Percentiles rank a stretch among this genome's conserved stretches.
These are phyloP conservation scores for Tenthredo amoena DNA, from an alignment of 2,888 invertebrate genomes.

Conservation along the genomic window DNA sequence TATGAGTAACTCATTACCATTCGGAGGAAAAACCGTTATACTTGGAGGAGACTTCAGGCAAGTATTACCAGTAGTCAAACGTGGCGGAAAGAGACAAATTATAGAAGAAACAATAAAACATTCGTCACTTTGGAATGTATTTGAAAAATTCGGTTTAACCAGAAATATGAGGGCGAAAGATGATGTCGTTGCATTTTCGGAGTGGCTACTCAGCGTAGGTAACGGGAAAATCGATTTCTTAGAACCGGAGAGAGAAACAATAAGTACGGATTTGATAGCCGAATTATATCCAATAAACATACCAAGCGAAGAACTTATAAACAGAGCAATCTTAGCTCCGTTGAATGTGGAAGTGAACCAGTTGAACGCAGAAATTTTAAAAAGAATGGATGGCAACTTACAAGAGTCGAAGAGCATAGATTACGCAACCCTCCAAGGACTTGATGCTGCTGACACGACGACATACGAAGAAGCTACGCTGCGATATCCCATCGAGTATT, in stretches of 20 bases:
- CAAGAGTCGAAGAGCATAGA: constrained; percentile 37
- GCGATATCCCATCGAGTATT: constrained; percentile 48
- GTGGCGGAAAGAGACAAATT: constrained; percentile 17
- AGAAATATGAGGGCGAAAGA: constrained; percentile 52
- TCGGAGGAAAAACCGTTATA: constrained; percentile 33
- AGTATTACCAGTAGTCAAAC: constrained; percentile 46
- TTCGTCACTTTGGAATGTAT: constrained; percentile 34
- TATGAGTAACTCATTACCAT: not conserved
- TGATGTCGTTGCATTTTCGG: constrained; percentile 43
- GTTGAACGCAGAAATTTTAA: constrained; percentile 45
- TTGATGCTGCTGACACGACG: not conserved
- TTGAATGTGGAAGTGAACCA: constrained; percentile 49
- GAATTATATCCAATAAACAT: constrained; percentile 52
- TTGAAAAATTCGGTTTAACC: constrained; percentile 11
- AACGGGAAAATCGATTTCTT: constrained; percentile 19
- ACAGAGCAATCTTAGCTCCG: constrained; percentile 51
- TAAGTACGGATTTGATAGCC: not conserved
- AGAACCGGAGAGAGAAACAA: not conserved
- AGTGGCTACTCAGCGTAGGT: constrained; percentile 53
- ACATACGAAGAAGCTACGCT: constrained; percentile 19
- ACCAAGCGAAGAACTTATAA: constrained; percentile 23
- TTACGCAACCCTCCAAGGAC: not conserved
- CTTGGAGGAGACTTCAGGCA: constrained; percentile 33
- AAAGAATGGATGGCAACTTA: not conserved
- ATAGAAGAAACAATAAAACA: constrained; percentile 40